phyloP scores from a whole-genome alignment of 1,140 invertebrate species.

The Ceratosolen fusciceps region DNA sequence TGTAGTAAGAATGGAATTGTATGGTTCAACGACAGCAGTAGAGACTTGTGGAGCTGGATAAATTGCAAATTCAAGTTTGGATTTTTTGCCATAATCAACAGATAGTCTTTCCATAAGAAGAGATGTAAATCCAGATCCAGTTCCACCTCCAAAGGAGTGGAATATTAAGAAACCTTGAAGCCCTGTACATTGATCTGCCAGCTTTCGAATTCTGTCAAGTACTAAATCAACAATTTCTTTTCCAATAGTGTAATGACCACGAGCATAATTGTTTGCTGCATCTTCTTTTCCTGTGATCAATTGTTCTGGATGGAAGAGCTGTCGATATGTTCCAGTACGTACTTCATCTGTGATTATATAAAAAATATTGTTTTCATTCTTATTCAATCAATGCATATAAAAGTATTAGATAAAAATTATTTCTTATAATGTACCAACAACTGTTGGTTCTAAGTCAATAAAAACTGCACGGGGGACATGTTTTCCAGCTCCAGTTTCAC shows the following conservation, averaged over 20 bases:
- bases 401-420: not conserved
- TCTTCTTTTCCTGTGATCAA: slow-evolving; percentile 73
- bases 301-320: slow-evolving; percentile 77
- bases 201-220: slow-evolving; percentile 74
- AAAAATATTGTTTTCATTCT: slow-evolving; percentile 19
- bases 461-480: slow-evolving; percentile 66
- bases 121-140: slow-evolving; percentile 80
- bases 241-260: slow-evolving; percentile 77
- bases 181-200: slow-evolving; percentile 75
- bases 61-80: slow-evolving; percentile 78
- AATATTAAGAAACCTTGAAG: slow-evolving; percentile 81
- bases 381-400: not conserved
- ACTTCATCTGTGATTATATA: slow-evolving; percentile 66
- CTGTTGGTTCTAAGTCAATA: slow-evolving; percentile 73
- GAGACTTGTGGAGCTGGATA: slow-evolving; percentile 83
- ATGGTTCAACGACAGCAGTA: slow-evolving; percentile 81
- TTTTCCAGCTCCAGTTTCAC: slow-evolving; percentile 69
- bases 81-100: slow-evolving; percentile 79
- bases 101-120: slow-evolving; percentile 79
- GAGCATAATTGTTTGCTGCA: slow-evolving; percentile 52
- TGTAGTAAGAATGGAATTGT: slow-evolving; percentile 74
- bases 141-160: slow-evolving; percentile 83
- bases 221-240: slow-evolving; percentile 79
- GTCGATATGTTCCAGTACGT: slow-evolving; percentile 74
- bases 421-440: slow-evolving; percentile 64